Base-by-base conservation (phyloP, 1,140 invertebrate species). In the Lasioglossum albipes region DNA sequence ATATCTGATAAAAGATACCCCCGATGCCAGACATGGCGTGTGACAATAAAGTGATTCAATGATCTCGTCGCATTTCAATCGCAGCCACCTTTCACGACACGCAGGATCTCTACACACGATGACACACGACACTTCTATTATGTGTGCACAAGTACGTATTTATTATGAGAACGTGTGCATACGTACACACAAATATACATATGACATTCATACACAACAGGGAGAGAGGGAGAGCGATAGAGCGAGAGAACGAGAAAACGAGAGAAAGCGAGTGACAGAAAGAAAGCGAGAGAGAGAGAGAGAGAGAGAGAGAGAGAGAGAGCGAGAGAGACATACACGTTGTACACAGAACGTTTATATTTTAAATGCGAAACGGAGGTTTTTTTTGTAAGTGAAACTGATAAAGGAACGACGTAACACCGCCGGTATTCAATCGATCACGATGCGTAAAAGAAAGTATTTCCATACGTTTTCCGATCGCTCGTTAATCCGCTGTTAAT, bases 31-130 rank as follows among this genome's bases (percentile, higher is more conserved):
- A 89, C 84, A 91, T 93, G 91, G 91, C 91, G 91, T 90, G 91
- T 93, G 91, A 93, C 91, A 93, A 93, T 93, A 93, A 92, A 93
- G 90, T 93, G 91, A 93, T 93, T 92, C 91, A 91, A 91, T 91
- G 90, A 92, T 91, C 89, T 84, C 77, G 85, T 84, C 83, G 86
- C 81, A 87, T 88, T 90, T 90, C 57, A 81, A 87, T 89, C 81
- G 73, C 69, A 70, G 81, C 72, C 69, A 79, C 68, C 84, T 79
- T 77, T 89, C 79, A 82, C 77, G 77, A 79, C 49, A 73, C 57
- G 57, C n/a, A 59, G 4, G n/a, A 54, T 54, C 52, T 57, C 16
- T 20, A 57, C 57, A 59, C 57, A n/a, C 49, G 65, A 67, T 31
- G 18, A 27, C 49, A 73, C 61, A 42, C 36, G 42, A 61, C 22